A percentile compares a stretch with the other conserved stretches of the same genome.
phyloP scores from a whole-genome alignment of 2,888 invertebrate genomes.

The Deilephila elpenor region DNA sequence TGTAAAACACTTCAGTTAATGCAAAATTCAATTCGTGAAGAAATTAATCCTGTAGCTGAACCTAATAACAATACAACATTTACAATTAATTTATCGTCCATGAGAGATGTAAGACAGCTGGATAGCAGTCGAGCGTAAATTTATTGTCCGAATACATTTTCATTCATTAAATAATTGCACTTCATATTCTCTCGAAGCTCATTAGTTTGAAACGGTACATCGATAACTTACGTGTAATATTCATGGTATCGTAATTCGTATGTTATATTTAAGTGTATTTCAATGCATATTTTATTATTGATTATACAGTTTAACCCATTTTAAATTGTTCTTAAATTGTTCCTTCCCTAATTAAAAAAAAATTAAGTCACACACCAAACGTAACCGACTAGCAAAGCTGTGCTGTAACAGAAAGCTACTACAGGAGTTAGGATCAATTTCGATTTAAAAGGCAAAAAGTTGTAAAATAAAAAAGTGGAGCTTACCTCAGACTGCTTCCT shows the following conservation, averaged over 20 bases:
- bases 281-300: too few relatives aligned
- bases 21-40: background rate
- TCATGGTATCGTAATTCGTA: too few relatives aligned
- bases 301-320: too few relatives aligned
- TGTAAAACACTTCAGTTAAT: too few relatives aligned
- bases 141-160: background rate
- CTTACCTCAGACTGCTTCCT: conserved; percentile 66
- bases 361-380: too few relatives aligned
- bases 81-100: background rate
- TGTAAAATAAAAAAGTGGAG: background rate
- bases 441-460: too few relatives aligned
- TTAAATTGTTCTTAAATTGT: too few relatives aligned
- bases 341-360: too few relatives aligned
- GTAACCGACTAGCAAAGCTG: too few relatives aligned
- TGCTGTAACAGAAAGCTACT: too few relatives aligned
- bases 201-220: background rate
- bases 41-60: background rate
- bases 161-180: conserved; percentile 13
- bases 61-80: background rate
- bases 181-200: background rate
- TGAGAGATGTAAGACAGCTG: conserved; percentile 7
- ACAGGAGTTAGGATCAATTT: too few relatives aligned
- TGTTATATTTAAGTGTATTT: too few relatives aligned
- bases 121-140: background rate
- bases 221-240: background rate